These are phyloP conservation scores for Chelmon rostratus DNA, from an alignment of 2,797 vertebrate genomes.

Conservation along the genomic window DNA sequence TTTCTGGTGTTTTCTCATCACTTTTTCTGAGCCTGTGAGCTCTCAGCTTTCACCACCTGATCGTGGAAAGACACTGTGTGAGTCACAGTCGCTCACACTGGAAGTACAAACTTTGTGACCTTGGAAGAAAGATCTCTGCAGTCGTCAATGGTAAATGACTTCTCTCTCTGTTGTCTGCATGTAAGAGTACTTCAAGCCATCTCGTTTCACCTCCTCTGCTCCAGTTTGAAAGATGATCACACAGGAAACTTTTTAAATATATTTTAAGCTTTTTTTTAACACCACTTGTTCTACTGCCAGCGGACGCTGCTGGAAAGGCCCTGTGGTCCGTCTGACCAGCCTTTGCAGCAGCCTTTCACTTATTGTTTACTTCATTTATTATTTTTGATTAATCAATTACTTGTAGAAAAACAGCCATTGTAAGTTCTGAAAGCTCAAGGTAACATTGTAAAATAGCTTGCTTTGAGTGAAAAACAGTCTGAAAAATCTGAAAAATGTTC, in stretches of 20 bases:
- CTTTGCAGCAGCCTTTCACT: too few species aligned
- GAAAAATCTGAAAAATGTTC: neutral
- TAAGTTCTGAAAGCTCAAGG: neutral
- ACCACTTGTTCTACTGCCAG: too few species aligned
- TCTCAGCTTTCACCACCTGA: neutral
- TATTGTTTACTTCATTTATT: too few species aligned
- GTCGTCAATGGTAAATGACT: constrained; percentile 2
- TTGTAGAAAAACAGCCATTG: neutral
- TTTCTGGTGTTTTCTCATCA: neutral
- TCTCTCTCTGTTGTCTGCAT: neutral
- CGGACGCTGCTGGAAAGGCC: too few species aligned
- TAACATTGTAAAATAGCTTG: neutral
- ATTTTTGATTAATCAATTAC: neutral
- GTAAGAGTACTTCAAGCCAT: neutral
- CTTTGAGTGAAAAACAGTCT: neutral
- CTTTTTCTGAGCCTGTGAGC: neutral
- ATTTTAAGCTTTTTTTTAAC: too few species aligned
- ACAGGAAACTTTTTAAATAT: too few species aligned
- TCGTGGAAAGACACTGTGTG: constrained; percentile 4
- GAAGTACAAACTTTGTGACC: neutral
- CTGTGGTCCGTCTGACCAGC: too few species aligned
- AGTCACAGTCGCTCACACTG: neutral
- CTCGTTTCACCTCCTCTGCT: neutral
- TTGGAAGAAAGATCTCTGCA: neutral
- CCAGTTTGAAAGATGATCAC: neutral